These are phyloP conservation scores for Battus philenor DNA, from an alignment of 1,140 invertebrate genomes.

Conservation along the genomic window DNA sequence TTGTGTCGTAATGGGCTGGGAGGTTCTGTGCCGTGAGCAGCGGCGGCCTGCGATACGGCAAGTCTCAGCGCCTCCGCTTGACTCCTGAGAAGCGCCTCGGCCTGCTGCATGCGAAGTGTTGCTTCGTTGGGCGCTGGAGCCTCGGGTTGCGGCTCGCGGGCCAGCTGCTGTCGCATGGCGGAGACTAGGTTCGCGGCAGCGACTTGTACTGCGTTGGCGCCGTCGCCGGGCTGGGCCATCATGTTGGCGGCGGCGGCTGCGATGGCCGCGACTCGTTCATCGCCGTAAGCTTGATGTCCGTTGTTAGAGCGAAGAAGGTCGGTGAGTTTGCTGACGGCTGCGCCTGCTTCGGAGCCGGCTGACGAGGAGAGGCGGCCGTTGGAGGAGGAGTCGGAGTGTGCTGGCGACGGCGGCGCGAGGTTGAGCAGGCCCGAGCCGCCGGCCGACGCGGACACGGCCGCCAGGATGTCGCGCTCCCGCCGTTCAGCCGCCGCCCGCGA, in stretches of 20 bases:
- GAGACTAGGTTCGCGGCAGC: conserved; percentile 87
- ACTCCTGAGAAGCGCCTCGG: conserved; percentile 86
- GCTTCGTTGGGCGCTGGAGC: conserved; percentile 74
- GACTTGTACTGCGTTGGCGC: conserved; percentile 79
- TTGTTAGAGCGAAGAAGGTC: conserved; percentile 80
- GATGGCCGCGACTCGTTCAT: conserved; percentile 85
- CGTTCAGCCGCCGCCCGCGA: conserved; percentile 92
- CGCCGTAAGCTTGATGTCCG: conserved; percentile 78
- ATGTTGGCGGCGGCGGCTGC: conserved; percentile 83
- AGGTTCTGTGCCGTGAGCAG: conserved; percentile 59
- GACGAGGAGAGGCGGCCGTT: conserved; percentile 86
- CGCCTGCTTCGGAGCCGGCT: conserved; percentile 84
- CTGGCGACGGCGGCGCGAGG: conserved; percentile 84
- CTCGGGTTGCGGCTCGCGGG: conserved; percentile 77
- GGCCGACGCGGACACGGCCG: conserved; percentile 80
- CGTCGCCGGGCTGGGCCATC: conserved; percentile 77
- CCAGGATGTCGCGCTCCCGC: conserved; percentile 88
- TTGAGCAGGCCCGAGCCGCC: conserved; percentile 77
- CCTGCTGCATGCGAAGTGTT: conserved; percentile 85
- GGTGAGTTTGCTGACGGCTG: conserved; percentile 83
- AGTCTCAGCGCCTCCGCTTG: conserved; percentile 89
- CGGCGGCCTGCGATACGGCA: conserved; percentile 81
- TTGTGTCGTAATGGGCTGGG: conserved; percentile 69
- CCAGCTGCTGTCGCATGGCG: conserved; percentile 83
- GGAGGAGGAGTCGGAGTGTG: conserved; percentile 88